phyloP scores from a whole-genome alignment of 2,888 invertebrate genomes.

The Portevinia maculata region DNA sequence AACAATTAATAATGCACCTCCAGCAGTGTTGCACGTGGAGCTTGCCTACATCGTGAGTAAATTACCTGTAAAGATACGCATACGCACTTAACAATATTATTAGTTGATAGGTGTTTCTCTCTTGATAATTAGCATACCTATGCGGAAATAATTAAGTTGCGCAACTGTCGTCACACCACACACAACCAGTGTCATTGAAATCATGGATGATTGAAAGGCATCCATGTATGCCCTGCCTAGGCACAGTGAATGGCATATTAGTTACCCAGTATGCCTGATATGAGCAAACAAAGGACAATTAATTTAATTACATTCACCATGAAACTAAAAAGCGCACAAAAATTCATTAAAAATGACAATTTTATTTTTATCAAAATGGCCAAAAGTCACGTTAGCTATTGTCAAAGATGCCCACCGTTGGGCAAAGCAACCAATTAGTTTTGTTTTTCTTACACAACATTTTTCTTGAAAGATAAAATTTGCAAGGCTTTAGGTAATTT shows the following conservation, averaged over 20 bases:
- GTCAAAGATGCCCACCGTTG: conserved; percentile 50
- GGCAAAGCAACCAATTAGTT: conserved; percentile 43
- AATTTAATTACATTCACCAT: conserved; percentile 56
- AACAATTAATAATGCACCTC: too few species aligned
- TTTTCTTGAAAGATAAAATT: conserved; percentile 23
- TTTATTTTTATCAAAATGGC: conserved; percentile 37
- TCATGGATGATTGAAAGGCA: conserved; percentile 65
- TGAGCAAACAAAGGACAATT: conserved; percentile 56
- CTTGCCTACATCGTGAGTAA: not conserved
- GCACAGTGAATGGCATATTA: conserved; percentile 35
- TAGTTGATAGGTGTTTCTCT: conserved; percentile 2
- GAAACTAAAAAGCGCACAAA: conserved; percentile 29
- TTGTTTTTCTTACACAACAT: conserved; percentile 2
- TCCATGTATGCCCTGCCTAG: conserved; percentile 15
- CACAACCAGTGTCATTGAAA: conserved; percentile 55
- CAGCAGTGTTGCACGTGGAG: too few species aligned
- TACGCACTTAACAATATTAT: conserved; percentile 24
- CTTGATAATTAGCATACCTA: conserved; percentile 37
- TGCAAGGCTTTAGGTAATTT: too few species aligned
- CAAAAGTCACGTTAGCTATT: conserved; percentile 73
- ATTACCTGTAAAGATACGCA: conserved; percentile 47
- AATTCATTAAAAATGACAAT: conserved; percentile 4
- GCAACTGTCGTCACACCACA: conserved; percentile 67
- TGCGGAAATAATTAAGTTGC: conserved; percentile 68
- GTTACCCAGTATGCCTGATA: not conserved